Evolutionary conservation across 2,113 vertebrate species (phyloP), one percentile per base, ranked within the genome.

Genomic region (Macquaria ambigua): DNA sequence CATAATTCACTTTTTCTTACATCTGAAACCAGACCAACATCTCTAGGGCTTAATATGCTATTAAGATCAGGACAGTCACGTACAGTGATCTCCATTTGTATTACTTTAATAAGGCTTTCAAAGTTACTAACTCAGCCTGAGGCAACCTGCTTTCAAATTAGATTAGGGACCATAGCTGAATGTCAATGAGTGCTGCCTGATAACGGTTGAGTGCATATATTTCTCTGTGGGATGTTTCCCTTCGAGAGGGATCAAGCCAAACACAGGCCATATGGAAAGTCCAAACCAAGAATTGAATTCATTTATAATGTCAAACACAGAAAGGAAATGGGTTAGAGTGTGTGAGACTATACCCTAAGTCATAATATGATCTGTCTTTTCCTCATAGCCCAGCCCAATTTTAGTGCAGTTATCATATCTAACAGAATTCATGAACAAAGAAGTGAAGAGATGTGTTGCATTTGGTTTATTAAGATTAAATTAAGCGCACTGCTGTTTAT

Each of bases 91-190:
- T 78, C 74, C 28, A 84, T 85, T 85, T 89, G 76, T 83, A 62
- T 55, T 61, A 11, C 81, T 87, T 80, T 89, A 85, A 91, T 90
- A 82, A 91, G 81, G 66, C 77, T 87, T 84, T 80, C 14, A 79
- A 66, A 87, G 53, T 72, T 81, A 88, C 79, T 70, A 86, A 89
- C 72, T 87, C 43, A 86, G 77, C 92, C 80, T 6, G 50, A 79
- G 86, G 90, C 86, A 78, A 77, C 66, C 55, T 70, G 76, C 82
- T 83, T 87, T 91, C 69, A 86, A 88, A 93, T 90, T 80, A 90
- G 81, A 90, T 84, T 62, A 58, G 86, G 62, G 62, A 83, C 68
- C 31, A 48, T 46, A 66, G 75, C 68, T 90, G 84, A 82, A 89
- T 62, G 85, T 91, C 79, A 90, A 90, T 84, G 87, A 89, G 86